phyloP scores from a whole-genome alignment of 2,888 invertebrate genomes.

The Eilema griseolum region DNA sequence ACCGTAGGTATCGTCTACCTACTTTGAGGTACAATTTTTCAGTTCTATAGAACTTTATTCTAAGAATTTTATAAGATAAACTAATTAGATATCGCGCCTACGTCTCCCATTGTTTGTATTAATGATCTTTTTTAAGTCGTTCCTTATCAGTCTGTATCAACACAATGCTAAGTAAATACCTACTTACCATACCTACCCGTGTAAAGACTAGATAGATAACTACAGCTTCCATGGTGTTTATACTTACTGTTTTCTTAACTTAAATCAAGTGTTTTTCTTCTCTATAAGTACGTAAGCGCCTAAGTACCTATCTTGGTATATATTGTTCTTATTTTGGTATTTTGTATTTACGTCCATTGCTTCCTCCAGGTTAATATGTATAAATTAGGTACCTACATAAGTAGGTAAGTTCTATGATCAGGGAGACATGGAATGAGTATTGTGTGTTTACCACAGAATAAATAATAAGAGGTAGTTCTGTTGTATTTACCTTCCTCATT shows the following conservation, averaged over 20 bases:
- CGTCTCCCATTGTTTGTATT: constrained; percentile 24
- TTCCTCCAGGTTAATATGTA: no score
- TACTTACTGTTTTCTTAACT: no score
- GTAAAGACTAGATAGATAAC: no score
- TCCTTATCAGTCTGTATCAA: constrained; percentile 41
- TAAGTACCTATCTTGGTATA: no score
- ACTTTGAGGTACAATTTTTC: not conserved
- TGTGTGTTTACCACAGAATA: no score
- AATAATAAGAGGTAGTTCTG: no score
- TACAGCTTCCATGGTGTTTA: no score
- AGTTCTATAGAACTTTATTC: not conserved
- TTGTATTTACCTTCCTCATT: not conserved
- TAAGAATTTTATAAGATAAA: constrained; percentile 2
- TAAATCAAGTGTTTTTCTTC: no score
- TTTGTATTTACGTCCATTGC: not conserved
- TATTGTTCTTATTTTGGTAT: no score
- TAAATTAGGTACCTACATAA: no score
- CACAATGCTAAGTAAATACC: constrained; percentile 33
- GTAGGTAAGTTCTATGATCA: no score
- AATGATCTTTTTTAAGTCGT: constrained; percentile 31
- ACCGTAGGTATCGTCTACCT: not conserved
- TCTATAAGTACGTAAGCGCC: no score
- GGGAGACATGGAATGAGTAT: not conserved
- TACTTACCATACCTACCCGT: constrained; percentile 1
- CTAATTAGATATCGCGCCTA: constrained; percentile 15